Percentiles rank a stretch among this genome's conserved stretches.
Conservation (phyloP, 1,140 invertebrate species). For the Subanguina moxae region DNA sequence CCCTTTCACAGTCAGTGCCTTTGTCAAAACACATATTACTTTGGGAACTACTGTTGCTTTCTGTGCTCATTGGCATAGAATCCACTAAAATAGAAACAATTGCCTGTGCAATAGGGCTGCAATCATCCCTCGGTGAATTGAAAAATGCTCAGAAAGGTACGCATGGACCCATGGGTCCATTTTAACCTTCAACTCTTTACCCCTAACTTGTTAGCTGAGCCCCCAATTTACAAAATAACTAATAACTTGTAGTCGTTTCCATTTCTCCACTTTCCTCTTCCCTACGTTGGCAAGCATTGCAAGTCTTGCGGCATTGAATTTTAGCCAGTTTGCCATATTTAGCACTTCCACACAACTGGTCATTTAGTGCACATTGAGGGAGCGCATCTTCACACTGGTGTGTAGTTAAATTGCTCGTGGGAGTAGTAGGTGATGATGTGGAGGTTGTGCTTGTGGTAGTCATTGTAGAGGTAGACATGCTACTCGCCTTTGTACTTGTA, state of each 20-base stretch:
- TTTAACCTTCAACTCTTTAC: not conserved
- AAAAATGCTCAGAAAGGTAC: not conserved
- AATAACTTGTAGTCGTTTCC: not conserved
- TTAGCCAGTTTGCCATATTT: not conserved
- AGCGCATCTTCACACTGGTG: not conserved
- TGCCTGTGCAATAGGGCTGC: too few relatives aligned
- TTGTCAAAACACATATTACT: not conserved
- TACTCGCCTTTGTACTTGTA: not conserved
- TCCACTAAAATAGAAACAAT: too few relatives aligned
- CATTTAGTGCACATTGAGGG: not conserved
- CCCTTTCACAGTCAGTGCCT: slow-evolving; percentile 1
- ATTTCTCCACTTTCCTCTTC: not conserved
- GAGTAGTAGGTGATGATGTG: not conserved
- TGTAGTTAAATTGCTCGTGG: not conserved
- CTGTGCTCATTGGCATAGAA: not conserved
- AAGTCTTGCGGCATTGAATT: not conserved
- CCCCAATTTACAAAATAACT: not conserved
- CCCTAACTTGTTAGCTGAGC: not conserved
- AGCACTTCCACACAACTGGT: not conserved
- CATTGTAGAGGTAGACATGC: not conserved
- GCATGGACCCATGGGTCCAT: not conserved
- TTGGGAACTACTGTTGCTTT: not conserved
- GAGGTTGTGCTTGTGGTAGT: not conserved
- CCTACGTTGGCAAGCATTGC: not conserved
- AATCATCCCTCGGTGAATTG: not conserved